phyloP scores from a whole-genome alignment of 2,888 invertebrate genomes.

The Tubulanus polymorphus region DNA sequence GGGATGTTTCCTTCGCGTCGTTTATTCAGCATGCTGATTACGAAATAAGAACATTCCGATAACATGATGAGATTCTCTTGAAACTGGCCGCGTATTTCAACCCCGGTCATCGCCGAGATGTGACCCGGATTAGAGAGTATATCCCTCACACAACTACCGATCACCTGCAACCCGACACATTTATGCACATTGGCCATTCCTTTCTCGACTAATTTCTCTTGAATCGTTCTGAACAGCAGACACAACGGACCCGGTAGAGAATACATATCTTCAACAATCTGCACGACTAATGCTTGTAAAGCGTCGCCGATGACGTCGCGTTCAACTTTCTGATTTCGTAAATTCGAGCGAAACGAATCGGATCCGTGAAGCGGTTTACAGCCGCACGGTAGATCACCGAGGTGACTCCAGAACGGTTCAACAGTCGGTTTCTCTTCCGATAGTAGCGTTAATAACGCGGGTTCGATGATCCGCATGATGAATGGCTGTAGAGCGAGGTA shows the following conservation, averaged over 20 bases:
- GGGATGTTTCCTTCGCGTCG: slow-evolving; percentile 27
- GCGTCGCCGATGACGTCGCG: slow-evolving; percentile 29
- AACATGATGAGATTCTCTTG: slow-evolving; percentile 30
- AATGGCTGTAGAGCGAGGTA: slow-evolving; percentile 34
- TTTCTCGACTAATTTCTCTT: slow-evolving; percentile 29
- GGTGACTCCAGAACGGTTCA: slow-evolving; percentile 29
- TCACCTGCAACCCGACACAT: slow-evolving; percentile 39
- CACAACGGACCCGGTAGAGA: slow-evolving; percentile 37
- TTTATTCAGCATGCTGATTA: no score
- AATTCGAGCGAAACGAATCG: slow-evolving; percentile 2
- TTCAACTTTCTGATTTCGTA: no score
- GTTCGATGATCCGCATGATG: slow-evolving; percentile 21
- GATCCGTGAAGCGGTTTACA: slow-evolving; percentile 27
- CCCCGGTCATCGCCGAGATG: slow-evolving; percentile 28
- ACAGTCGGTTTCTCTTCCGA: slow-evolving; percentile 24
- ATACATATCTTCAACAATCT: slow-evolving; percentile 35
- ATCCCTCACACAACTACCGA: slow-evolving; percentile 30
- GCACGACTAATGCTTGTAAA: slow-evolving; percentile 31
- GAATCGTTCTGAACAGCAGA: slow-evolving; percentile 35
- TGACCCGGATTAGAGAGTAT: slow-evolving; percentile 24
- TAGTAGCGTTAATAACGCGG: slow-evolving; percentile 30
- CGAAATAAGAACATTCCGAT: slow-evolving; percentile 40
- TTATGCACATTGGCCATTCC: slow-evolving; percentile 36
- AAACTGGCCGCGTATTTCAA: slow-evolving; percentile 23
- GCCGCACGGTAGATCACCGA: slow-evolving; percentile 44